Conservation (phyloP, 1,140 invertebrate species). For the Drosophila saltans region DNA sequence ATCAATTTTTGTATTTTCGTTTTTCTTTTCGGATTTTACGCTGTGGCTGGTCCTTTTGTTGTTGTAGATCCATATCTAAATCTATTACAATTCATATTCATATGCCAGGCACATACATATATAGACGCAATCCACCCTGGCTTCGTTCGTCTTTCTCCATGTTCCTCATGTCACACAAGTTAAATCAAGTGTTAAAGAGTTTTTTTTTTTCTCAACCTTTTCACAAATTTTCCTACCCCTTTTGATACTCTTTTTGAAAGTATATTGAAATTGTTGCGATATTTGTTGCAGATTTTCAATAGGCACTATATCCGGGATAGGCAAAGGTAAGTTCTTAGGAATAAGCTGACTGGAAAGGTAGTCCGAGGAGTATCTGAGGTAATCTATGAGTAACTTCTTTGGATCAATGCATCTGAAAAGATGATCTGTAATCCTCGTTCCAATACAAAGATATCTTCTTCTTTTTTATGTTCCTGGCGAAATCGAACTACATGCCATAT, state of each 20-base stretch:
- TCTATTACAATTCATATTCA: conserved; percentile 79
- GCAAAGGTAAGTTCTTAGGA: too few relatives aligned
- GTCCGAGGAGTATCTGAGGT: too few relatives aligned
- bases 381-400: too few relatives aligned
- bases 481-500: too few relatives aligned
- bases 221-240: conserved; percentile 56
- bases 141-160: neutral
- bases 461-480: too few relatives aligned
- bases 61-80: conserved; percentile 72
- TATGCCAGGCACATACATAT: conserved; percentile 52
- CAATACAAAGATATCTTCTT: too few relatives aligned
- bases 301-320: too few relatives aligned
- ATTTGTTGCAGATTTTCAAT: neutral
- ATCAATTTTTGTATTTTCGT: conserved; percentile 49
- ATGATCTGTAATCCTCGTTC: too few relatives aligned
- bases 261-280: neutral
- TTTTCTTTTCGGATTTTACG: conserved; percentile 56
- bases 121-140: conserved; percentile 11
- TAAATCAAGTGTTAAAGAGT: conserved; percentile 81
- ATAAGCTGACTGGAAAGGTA: too few relatives aligned
- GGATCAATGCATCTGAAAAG: too few relatives aligned
- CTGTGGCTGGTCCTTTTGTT: conserved; percentile 60
- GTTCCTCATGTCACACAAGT: conserved; percentile 41
- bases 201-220: conserved; percentile 57
- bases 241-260: conserved; percentile 32